phyloP scores from a whole-genome alignment of 2,888 invertebrate species.

The Athripsodes cinereus region DNA sequence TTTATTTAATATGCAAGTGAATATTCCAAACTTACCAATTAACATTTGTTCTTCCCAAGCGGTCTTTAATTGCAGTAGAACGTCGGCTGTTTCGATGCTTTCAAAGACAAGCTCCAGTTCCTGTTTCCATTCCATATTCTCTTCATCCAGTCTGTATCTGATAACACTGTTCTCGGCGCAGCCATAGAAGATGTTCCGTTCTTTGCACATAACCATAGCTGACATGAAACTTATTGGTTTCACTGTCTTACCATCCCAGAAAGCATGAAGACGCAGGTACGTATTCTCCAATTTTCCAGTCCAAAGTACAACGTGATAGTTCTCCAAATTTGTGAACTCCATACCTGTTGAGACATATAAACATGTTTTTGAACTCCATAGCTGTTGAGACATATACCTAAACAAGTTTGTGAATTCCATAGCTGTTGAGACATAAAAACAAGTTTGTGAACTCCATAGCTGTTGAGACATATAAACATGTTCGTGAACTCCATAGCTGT shows the following conservation, averaged over 20 bases:
- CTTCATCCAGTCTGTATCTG: slow-evolving; percentile 35
- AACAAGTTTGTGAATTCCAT: too few species aligned
- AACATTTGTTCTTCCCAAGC: slow-evolving; percentile 76
- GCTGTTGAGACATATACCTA: too few species aligned
- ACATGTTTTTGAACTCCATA: too few species aligned
- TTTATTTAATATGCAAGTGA: too few species aligned
- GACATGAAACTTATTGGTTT: slow-evolving; percentile 57
- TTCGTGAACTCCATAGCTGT: too few species aligned
- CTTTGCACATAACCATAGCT: slow-evolving; percentile 63
- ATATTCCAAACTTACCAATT: slow-evolving; percentile 61
- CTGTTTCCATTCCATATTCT: slow-evolving; percentile 55
- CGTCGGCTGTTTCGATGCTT: slow-evolving; percentile 67
- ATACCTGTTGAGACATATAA: slow-evolving; percentile 54
- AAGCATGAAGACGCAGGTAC: slow-evolving; percentile 60
- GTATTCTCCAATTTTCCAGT: slow-evolving; percentile 74
- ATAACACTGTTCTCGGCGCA: slow-evolving; percentile 46
- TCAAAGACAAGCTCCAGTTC: slow-evolving; percentile 56
- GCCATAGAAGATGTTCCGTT: slow-evolving; percentile 60
- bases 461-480: too few species aligned
- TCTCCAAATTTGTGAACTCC: slow-evolving; percentile 63
- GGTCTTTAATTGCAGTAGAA: slow-evolving; percentile 74
- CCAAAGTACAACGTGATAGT: slow-evolving; percentile 74
- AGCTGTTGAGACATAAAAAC: too few species aligned
- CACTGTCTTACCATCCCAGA: slow-evolving; percentile 47
- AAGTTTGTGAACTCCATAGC: slow-evolving; percentile 67